phyloP scores from a whole-genome alignment of 2,888 invertebrate genomes.

The Cylloceria caligata region DNA sequence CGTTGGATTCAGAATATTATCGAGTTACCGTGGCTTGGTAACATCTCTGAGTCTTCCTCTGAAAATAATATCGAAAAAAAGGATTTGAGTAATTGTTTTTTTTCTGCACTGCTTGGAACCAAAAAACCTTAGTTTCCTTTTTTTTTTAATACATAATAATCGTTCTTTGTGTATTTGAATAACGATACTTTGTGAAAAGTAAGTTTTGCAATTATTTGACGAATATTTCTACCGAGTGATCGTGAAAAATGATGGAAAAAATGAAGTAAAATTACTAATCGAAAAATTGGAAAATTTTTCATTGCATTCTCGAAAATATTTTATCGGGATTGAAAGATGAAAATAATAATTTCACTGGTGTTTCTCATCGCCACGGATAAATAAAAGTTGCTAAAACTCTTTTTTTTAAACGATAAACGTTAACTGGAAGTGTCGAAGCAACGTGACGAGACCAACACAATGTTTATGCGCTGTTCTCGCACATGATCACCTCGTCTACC shows the following conservation, averaged over 20 bases:
- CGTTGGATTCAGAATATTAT: slow-evolving; percentile 77
- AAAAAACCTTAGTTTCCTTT: background rate
- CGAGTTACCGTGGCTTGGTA: slow-evolving; percentile 84
- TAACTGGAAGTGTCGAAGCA: background rate
- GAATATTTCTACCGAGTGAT: background rate
- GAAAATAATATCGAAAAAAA: slow-evolving; percentile 80
- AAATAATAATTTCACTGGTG: background rate
- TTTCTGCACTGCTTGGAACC: background rate
- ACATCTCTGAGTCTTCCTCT: slow-evolving; percentile 84
- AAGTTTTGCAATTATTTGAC: background rate
- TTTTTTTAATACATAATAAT: background rate
- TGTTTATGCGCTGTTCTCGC: background rate
- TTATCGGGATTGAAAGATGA: too few species aligned
- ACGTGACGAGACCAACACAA: background rate
- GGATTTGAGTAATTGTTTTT: slow-evolving; percentile 57
- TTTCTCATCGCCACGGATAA: slow-evolving; percentile 19
- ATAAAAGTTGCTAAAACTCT: background rate
- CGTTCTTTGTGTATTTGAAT: background rate
- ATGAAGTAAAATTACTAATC: background rate
- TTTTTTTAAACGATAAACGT: background rate
- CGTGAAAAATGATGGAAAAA: background rate
- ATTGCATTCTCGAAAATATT: background rate
- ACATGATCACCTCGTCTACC: background rate
- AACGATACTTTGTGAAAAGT: slow-evolving; percentile 5
- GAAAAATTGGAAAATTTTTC: background rate